These are phyloP conservation scores for Cyphomyrmex costatus DNA, from an alignment of 1,140 invertebrate species.

Conservation along the genomic window DNA sequence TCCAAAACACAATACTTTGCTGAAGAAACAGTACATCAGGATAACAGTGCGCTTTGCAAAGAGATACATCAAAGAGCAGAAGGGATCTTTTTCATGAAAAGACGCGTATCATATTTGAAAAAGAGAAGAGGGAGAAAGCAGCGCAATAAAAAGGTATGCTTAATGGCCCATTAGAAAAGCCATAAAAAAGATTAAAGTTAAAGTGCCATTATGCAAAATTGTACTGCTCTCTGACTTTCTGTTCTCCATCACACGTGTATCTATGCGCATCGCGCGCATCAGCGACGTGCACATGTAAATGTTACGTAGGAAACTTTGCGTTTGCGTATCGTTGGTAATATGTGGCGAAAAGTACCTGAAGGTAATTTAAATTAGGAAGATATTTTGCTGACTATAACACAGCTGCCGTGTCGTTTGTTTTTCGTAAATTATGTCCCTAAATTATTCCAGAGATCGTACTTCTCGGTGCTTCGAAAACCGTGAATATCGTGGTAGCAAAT, in stretches of 20 bases:
- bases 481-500: neutral
- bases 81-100: neutral
- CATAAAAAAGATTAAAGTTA: constrained; percentile 84
- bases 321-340: constrained; percentile 23
- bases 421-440: constrained; percentile 39
- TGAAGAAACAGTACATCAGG: neutral
- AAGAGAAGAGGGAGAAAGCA: neutral
- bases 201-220: constrained; percentile 83
- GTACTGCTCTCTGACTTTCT: constrained; percentile 66
- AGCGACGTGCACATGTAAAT: neutral
- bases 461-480: neutral
- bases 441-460: constrained; percentile 17
- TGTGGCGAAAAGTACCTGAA: neutral
- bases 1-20: constrained; percentile 5
- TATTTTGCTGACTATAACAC: constrained; percentile 50
- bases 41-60: neutral
- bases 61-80: neutral
- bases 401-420: constrained; percentile 55
- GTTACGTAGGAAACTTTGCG: neutral
- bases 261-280: neutral
- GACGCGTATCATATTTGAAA: neutral
- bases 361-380: constrained; percentile 57
- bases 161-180: constrained; percentile 80
- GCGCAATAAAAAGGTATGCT: constrained; percentile 74
- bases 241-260: constrained; percentile 20